A percentile compares a stretch with the other conserved stretches of the same genome.
Conservation (phyloP, 1,140 invertebrate species). For the Orius insidiosus region DNA sequence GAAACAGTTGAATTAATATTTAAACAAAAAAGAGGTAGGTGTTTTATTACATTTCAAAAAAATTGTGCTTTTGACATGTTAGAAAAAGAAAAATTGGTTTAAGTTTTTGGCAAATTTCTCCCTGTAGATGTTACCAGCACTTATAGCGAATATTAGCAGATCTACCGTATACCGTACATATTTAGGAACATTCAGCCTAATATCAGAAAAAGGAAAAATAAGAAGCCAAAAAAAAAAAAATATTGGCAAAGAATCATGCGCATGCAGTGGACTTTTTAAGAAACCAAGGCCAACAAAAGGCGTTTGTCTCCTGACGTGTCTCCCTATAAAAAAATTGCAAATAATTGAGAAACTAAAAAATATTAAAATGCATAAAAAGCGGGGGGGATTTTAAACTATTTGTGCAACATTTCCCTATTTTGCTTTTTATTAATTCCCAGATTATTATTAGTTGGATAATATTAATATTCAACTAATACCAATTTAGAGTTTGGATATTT, state of each 20-base stretch:
- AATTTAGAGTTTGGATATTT: too few relatives aligned
- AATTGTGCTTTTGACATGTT: constrained; percentile 15
- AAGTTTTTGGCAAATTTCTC: background rate
- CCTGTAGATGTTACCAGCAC: background rate
- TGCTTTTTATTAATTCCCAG: too few relatives aligned
- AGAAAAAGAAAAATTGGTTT: too few relatives aligned
- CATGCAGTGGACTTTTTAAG: constrained; percentile 20
- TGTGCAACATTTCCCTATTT: too few relatives aligned
- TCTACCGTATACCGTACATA: too few relatives aligned
- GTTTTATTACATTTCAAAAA: constrained; percentile 7
- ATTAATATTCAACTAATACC: too few relatives aligned
- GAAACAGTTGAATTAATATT: constrained; percentile 16
- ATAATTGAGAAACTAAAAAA: constrained; percentile 3
- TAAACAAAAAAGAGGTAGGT: too few relatives aligned
- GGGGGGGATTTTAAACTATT: too few relatives aligned
- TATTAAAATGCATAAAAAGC: background rate
- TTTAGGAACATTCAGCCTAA: background rate
- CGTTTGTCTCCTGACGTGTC: constrained; percentile 74
- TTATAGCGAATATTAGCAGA: background rate
- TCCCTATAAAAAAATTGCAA: constrained; percentile 19
- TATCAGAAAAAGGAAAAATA: too few relatives aligned
- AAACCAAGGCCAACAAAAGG: constrained; percentile 61
- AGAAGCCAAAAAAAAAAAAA: constrained; percentile 13
- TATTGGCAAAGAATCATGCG: constrained; percentile 11
- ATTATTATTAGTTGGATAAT: too few relatives aligned